These are phyloP conservation scores for Pristionchus exspectatus DNA, from an alignment of 2,888 invertebrate species.

Conservation along the genomic window DNA sequence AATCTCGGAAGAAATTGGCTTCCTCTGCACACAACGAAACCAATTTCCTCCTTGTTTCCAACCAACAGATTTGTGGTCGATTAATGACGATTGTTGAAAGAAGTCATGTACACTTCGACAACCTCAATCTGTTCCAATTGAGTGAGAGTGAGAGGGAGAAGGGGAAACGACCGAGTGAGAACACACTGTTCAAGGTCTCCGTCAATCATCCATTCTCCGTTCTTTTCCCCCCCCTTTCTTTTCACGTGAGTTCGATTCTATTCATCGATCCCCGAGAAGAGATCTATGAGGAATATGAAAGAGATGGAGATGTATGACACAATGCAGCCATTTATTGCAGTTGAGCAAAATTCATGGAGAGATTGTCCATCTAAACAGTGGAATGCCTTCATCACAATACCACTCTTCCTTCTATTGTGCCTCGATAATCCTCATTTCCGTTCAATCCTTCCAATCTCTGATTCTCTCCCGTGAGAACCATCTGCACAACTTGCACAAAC, in stretches of 20 bases:
- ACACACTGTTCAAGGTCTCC: slow-evolving; percentile 47
- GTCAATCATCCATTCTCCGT: slow-evolving; percentile 35
- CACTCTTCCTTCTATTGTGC: not conserved
- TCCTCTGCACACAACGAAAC: slow-evolving; percentile 14
- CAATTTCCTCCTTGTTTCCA: not conserved
- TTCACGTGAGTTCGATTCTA: slow-evolving; percentile 28
- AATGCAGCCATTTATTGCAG: not conserved
- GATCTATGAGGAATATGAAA: not conserved
- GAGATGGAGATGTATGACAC: not conserved
- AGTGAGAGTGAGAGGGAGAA: not conserved
- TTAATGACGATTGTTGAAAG: not conserved
- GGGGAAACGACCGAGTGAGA: slow-evolving; percentile 8
- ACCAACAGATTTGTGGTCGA: not conserved
- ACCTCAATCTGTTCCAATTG: slow-evolving; percentile 17
- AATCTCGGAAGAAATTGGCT: not conserved
- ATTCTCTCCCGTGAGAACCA: not conserved
- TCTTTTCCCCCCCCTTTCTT: not conserved
- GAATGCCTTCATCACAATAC: not conserved
- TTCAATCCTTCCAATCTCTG: slow-evolving; percentile 14
- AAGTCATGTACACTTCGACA: not conserved
- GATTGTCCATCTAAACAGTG: not conserved
- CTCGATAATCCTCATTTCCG: not conserved
- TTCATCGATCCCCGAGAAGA: not conserved
- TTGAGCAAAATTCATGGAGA: not conserved
- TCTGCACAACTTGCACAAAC: not conserved